These are phyloP conservation scores for Drosophila ercepeae DNA, from an alignment of 1,140 invertebrate genomes.

Conservation along the genomic window DNA sequence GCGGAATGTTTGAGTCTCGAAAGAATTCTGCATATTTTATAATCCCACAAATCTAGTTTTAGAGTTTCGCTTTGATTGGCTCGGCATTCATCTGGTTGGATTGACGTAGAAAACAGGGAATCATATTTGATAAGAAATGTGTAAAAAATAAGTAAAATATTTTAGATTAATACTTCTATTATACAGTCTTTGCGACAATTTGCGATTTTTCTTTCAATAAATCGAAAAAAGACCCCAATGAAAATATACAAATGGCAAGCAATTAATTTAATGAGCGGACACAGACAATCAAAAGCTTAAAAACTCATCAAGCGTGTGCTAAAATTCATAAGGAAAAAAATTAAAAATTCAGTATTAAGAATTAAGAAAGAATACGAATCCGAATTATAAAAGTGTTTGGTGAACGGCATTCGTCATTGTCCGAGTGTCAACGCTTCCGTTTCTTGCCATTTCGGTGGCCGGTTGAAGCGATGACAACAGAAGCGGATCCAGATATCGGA, in stretches of 20 bases:
- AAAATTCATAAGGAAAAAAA: constrained; percentile 26
- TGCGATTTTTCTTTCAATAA: neutral
- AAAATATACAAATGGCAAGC: constrained; percentile 3
- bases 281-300: constrained; percentile 58
- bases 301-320: constrained; percentile 34
- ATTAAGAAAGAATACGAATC: constrained; percentile 10
- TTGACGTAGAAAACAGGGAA: neutral
- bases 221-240: neutral
- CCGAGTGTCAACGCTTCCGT: constrained; percentile 64
- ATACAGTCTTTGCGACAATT: too few species aligned
- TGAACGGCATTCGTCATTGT: constrained; percentile 60
- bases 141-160: too few species aligned
- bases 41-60: constrained; percentile 33
- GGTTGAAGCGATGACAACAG: constrained; percentile 17
- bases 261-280: constrained; percentile 34
- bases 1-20: constrained; percentile 24
- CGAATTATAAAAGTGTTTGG: constrained; percentile 24
- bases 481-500: constrained; percentile 15
- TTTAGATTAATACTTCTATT: too few species aligned
- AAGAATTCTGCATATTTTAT: constrained; percentile 41
- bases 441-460: constrained; percentile 24
- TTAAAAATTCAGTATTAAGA: constrained; percentile 29
- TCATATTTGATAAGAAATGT: neutral
- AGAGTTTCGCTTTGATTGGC: neutral
- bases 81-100: neutral